Evolutionary conservation across 1,140 invertebrate species (phyloP), one percentile per base, ranked within the genome.

Genomic region (Drosophila pseudoananassae): DNA sequence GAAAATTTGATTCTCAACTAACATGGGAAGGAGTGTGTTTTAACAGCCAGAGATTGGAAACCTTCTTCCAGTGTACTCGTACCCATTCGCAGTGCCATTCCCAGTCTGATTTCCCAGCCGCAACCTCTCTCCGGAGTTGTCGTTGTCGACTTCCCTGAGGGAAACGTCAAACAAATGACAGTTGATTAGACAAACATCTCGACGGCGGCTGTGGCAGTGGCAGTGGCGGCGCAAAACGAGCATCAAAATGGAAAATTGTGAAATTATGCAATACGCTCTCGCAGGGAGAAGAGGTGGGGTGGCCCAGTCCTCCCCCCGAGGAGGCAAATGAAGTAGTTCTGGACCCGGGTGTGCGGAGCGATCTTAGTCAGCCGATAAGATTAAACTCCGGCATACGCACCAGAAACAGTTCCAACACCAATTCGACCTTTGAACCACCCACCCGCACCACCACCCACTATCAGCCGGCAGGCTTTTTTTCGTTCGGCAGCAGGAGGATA

Each of bases 81-180:
- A 10, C 20, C 29, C 40, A n/a, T 40, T 40, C 38, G n/a, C 38
- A 40, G 15, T 14, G 38, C 14, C 29, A 31, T 65, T 61, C 45
- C 63, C 57, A 63, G 45, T 43, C 10, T 20, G 59, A 64, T 43
- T 43, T 56, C 43, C 47, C 31, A 49, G 7, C 17, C 61, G 40
- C 72, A 49, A 59, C 56, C 45, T 43, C 45, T 36, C 52, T 49
- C 52, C 40, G 29, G 43, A 54, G 45, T 31, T 50, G 61, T 65
- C 63, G 63, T 20, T 66, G 66, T 69, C 78, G 76, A 69, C 77
- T 70, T 77, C 84, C 78, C 89, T 89, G 74, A 74, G 78, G 90
- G 90, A 91, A 87, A 91, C 90, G 84, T 91, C 90, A 91, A 91
- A 90, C 89, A 91, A 91, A 91, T 91, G 90, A 91, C 90, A 91